Evolutionary conservation across 2,113 vertebrate genomes (phyloP), one percentile per base, ranked within the genome.

Genomic region (Stomatorhinus ivindoensis): DNA sequence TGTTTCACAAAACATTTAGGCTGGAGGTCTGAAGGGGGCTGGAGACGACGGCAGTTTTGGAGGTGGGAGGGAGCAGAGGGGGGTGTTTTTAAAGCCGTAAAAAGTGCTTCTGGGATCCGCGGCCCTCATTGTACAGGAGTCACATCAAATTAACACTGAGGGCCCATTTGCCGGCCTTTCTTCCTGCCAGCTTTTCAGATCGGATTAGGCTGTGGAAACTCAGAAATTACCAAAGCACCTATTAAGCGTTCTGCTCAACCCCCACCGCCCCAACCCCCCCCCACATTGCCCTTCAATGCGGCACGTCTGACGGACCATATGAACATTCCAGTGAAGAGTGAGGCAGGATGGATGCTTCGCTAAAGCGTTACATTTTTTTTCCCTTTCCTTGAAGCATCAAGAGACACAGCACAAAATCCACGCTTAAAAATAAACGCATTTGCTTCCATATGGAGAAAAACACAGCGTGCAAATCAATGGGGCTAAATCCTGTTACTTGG

Each of bases 61-160:
- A 95, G 94, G 95, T 2, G 48, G 48, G 39, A 11, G 86, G 51
- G 53, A 48, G 48, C 24, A 8, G 86, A 8, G 39, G n/a, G n/a
- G 61, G 58, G 58, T 61, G 58, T 51, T 19, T 87, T 84, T 42
- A 96, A 95, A 96, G 96, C 95, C 92, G 95, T 92, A 95, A 97
- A 97, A 96, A 93, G 95, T 95, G 96, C 95, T 97, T 96, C 97
- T 96, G 95, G 96, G 96, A 97, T 96, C 96, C 95, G 96, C 95
- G 96, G 96, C 94, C 96, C 96, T 97, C 96, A 98, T 99, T 99
- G 97, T 99, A 97, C 96, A 97, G 96, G 97, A 99, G 98, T 99
- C 98, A 99, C 97, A 99, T 98, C 97, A 96, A 97, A 99, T 99
- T 99, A 99, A 97, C 97, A 97, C 96, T 97, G 98, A 99, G 96